Base-by-base conservation (phyloP, 2,797 vertebrate species). In the Pristis pectinata region DNA sequence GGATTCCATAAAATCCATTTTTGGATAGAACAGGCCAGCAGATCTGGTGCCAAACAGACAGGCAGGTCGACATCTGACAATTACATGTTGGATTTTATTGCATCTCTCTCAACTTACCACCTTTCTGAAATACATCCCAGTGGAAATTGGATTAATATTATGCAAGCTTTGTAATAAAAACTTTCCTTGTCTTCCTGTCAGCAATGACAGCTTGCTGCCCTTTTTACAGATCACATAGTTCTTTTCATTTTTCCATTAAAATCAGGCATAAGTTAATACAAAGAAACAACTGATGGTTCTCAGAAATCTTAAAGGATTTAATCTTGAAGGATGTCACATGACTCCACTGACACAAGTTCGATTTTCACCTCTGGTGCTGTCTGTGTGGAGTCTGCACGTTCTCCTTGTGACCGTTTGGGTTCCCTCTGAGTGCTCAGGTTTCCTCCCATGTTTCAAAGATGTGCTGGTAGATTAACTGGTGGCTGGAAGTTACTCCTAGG, bases 21-120 rank as follows among this genome's bases (percentile, higher is more conserved):
- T 97, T 97, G 97, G 97, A 98, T 97, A 96, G 96, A 97, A 97
- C 97, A 95, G 97, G 98, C 98, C 98, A 98, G 96, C 97, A 97
- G 98, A 97, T 97, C 97, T 95, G 97, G 98, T 98, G 98, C 98
- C 98, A 98, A 96, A 96, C 96, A 97, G 96, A 95, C 96, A 96
- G 97, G 98, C 96, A 94, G 96, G 96, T 97, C 97, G 97, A 97
- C 96, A 97, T 98, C 98, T 99, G 98, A 98, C 98, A 98, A 96
- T 96, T 96, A 97, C 98, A 98, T 98, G 98, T 98, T 98, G 98
- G 97, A 97, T 97, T 96, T 98, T 97, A 97, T 97, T 96, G 96
- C 95, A 95, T 96, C 97, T 97, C 97, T 97, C 95, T 97, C 96
- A 95, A 94, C 95, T 95, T 95, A 96, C 27, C 72, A 49, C 34